These are phyloP conservation scores for Rhagoletis zephyria DNA, from an alignment of 1,140 invertebrate species.

Conservation along the genomic window DNA sequence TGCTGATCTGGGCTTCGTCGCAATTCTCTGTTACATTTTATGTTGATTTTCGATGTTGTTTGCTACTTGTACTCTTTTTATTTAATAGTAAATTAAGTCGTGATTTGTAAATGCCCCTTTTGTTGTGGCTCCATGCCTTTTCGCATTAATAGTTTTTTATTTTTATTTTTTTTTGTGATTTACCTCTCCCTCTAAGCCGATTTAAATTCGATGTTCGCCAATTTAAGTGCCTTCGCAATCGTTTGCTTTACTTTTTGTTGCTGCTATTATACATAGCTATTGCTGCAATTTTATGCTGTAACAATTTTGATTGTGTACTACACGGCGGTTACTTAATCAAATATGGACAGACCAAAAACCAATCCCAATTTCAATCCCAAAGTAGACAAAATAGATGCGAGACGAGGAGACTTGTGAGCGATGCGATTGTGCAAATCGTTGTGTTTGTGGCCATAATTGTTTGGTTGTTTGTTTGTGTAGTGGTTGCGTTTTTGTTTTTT, in stretches of 20 bases:
- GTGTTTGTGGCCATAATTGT: neutral
- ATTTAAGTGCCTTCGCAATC: neutral
- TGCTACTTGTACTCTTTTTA: neutral
- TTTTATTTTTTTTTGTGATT: neutral
- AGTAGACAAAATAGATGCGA: neutral
- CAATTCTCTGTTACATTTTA: slow-evolving; percentile 15
- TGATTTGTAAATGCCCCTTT: slow-evolving; percentile 39
- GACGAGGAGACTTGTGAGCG: slow-evolving; percentile 21
- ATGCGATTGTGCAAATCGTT: slow-evolving; percentile 43
- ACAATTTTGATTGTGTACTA: slow-evolving; percentile 52
- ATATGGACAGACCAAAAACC: slow-evolving; percentile 45
- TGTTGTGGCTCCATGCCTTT: neutral
- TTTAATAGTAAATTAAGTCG: slow-evolving; percentile 33
- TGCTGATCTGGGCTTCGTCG: neutral
- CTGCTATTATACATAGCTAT: neutral
- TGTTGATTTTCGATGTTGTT: neutral
- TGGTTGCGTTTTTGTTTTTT: neutral
- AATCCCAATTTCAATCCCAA: slow-evolving; percentile 44
- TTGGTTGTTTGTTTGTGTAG: neutral
- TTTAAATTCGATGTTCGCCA: slow-evolving; percentile 5
- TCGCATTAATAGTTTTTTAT: neutral
- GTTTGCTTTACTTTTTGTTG: slow-evolving; percentile 7
- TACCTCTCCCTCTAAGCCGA: neutral
- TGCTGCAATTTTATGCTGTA: slow-evolving; percentile 42
- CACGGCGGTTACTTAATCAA: slow-evolving; percentile 43